A percentile compares a stretch with the other conserved stretches of the same genome.
These are phyloP conservation scores for Odocoileus hemionus DNA, from an alignment of 2,113 vertebrate genomes.

Conservation along the genomic window DNA sequence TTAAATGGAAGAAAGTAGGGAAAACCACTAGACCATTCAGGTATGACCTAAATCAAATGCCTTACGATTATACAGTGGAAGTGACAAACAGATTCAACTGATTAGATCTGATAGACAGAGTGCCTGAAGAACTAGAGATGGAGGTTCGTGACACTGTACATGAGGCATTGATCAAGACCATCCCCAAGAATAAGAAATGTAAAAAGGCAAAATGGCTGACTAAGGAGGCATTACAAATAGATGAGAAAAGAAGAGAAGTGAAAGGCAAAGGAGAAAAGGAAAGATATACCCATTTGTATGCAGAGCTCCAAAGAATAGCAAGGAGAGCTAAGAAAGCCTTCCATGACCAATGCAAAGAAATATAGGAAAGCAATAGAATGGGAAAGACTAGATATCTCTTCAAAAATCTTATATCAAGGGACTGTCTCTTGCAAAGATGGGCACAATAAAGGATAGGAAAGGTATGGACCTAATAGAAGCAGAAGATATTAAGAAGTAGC, in stretches of 20 bases:
- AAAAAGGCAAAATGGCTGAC: not conserved
- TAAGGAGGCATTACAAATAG: not conserved
- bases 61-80: not conserved
- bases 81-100: not conserved
- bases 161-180: not conserved
- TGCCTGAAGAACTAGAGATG: not conserved
- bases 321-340: not conserved
- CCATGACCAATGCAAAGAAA: not conserved
- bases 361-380: not conserved
- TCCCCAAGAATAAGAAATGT: not conserved
- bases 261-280: not conserved
- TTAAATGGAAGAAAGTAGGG: not conserved
- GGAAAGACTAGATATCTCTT: not conserved
- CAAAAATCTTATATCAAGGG: not conserved
- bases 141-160: not conserved
- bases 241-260: not conserved
- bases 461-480: not conserved
- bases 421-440: not conserved
- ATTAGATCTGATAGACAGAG: not conserved
- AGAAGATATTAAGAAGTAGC: not conserved
- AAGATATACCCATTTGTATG: not conserved
- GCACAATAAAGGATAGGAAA: not conserved
- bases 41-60: not conserved
- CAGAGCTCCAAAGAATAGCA: not conserved
- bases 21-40: not conserved